phyloP scores from a whole-genome alignment of 2,113 vertebrate genomes.

The Arothron firmamentum region DNA sequence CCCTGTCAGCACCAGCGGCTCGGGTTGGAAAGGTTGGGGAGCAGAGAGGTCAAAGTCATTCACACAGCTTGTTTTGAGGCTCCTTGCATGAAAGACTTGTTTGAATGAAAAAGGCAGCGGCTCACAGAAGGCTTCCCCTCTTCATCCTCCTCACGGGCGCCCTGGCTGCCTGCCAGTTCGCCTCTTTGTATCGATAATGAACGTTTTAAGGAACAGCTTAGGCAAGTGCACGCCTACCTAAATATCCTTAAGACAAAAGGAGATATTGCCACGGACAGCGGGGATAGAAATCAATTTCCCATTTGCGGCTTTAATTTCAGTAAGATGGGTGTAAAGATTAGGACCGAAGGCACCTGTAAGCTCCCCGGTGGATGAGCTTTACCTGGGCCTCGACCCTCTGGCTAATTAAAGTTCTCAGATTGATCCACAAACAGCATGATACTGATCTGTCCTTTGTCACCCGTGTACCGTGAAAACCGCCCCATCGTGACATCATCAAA shows the following conservation, averaged over 20 bases:
- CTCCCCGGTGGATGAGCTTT: slow-evolving; percentile 70
- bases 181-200: slow-evolving; percentile 76
- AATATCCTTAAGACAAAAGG: slow-evolving; percentile 82
- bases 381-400: slow-evolving; percentile 69
- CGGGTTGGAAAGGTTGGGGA: slow-evolving; percentile 35
- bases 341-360: slow-evolving; percentile 76
- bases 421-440: slow-evolving; percentile 78
- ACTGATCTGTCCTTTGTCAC: slow-evolving; percentile 79
- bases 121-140: slow-evolving; percentile 35
- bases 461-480: slow-evolving; percentile 60
- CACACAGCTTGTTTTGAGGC: slow-evolving; percentile 61
- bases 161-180: slow-evolving; percentile 62
- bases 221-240: slow-evolving; percentile 75
- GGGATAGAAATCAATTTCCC: slow-evolving; percentile 82
- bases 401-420: slow-evolving; percentile 82
- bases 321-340: slow-evolving; percentile 78
- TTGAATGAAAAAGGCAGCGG: slow-evolving; percentile 44
- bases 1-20: slow-evolving; percentile 57
- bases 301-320: slow-evolving; percentile 83
- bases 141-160: slow-evolving; percentile 58
- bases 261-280: slow-evolving; percentile 79
- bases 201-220: slow-evolving; percentile 80
- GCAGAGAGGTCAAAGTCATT: slow-evolving; percentile 54
- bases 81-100: slow-evolving; percentile 55
- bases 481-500: slow-evolving; percentile 73